Evolutionary conservation across 2,797 vertebrate genomes (phyloP), one percentile per base, ranked within the genome.

Genomic region (Sebastes vulpes): DNA sequence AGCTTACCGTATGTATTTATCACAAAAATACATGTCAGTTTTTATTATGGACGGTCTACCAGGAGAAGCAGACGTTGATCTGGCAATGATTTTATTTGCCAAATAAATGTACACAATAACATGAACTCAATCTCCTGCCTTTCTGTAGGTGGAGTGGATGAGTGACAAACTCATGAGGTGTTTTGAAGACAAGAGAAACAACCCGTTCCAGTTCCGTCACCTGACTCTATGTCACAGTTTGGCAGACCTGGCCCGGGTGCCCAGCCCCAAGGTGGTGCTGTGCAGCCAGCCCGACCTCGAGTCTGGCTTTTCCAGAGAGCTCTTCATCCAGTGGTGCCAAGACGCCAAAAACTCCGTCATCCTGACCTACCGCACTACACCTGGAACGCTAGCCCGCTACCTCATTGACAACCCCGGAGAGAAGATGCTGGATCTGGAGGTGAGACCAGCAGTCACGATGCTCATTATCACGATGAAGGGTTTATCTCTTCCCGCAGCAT

Each of bases 141-240:
- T 4, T 26, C 42, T 77, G 9, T 86, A 99, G 99, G 99, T 99
- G 65, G 99, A 99, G 88, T 99, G 98, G 99, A 99, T 99, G 99
- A 99, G 99, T 58, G 99, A 99, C 93, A 99, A 99, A 86, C 94
- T 99, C 91, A 99, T 99, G 99, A 97, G 98, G 75, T 99, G 99
- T 91, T 99, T 99, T 85, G 99, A 99, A 95, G 99, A 99, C 95
- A 99, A 99, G 93, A 96, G 99, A 84, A 99, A 99, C 93, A 99
- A 99, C 86, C 99, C 98, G 3, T 99, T 99, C 91, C 98, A 99
- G 89, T 99, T 99, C 89, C 97, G 98, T 57, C 99, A 99, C 92
- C 96, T 99, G 63, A 98, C 97, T 31, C 92, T 99, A 25, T 99
- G 99, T 78, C 99, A 99, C 71, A 98, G 98, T 83, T 94, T 99